A percentile compares a stretch with the other conserved stretches of the same genome.
phyloP scores from a whole-genome alignment of 2,888 invertebrate genomes.

The Dendrolimus houi region DNA sequence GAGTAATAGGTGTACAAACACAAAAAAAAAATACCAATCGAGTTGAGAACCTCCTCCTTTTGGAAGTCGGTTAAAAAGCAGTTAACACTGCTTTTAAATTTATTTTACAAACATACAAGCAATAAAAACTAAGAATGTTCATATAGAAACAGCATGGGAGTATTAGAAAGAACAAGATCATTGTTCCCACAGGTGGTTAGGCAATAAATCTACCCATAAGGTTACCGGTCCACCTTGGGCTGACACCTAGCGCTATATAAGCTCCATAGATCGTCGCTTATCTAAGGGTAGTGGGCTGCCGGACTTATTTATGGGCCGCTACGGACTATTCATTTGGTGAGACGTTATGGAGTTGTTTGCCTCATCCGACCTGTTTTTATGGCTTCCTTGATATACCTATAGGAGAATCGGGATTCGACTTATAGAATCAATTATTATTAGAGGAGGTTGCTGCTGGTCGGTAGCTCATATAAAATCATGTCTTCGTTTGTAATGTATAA shows the following conservation, averaged over 20 bases:
- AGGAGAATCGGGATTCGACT: slow-evolving; percentile 17
- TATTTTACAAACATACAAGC: too few species aligned
- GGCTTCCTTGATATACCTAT: slow-evolving; percentile 30
- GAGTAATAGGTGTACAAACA: too few species aligned
- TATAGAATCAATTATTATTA: slow-evolving; percentile 15
- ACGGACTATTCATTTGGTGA: slow-evolving; percentile 54
- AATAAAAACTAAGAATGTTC: background rate
- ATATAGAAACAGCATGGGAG: background rate
- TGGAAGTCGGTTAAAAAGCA: too few species aligned
- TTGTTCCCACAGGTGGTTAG: slow-evolving; percentile 40
- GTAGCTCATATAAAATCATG: too few species aligned
- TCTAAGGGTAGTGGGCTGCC: slow-evolving; percentile 49
- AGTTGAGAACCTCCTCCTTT: too few species aligned
- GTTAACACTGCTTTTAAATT: too few species aligned
- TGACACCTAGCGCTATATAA: slow-evolving; percentile 55
- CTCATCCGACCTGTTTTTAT: slow-evolving; percentile 40
- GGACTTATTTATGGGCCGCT: slow-evolving; percentile 52
- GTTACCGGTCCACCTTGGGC: slow-evolving; percentile 33
- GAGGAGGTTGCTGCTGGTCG: background rate
- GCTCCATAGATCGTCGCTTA: slow-evolving; percentile 63
- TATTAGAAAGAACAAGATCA: slow-evolving; percentile 1
- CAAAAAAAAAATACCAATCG: too few species aligned
- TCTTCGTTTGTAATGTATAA: too few species aligned
- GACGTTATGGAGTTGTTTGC: slow-evolving; percentile 50
- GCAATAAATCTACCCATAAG: slow-evolving; percentile 44